phyloP scores from a whole-genome alignment of 2,113 vertebrate genomes.

The Bufo gargarizans region DNA sequence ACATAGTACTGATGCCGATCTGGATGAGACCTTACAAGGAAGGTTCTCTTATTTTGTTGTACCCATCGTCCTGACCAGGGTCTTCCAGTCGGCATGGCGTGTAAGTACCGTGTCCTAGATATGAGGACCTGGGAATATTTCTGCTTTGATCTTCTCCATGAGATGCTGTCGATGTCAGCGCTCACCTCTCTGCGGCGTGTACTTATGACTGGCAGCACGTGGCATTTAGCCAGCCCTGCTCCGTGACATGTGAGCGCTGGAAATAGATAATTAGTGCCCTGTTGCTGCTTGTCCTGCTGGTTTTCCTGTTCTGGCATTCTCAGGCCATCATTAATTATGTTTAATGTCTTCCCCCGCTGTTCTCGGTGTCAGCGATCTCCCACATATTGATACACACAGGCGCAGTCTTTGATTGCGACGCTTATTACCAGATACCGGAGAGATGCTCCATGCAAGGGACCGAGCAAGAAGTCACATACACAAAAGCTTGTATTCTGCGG shows the following conservation, averaged over 20 bases:
- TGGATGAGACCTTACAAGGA: no score
- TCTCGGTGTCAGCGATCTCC: constrained; percentile 52
- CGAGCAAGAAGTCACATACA: background rate
- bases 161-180: constrained; percentile 26
- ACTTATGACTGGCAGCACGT: constrained; percentile 32
- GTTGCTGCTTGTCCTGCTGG: constrained; percentile 49
- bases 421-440: constrained; percentile 1
- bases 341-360: constrained; percentile 56
- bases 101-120: no score
- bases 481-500: background rate
- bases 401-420: constrained; percentile 23
- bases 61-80: no score
- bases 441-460: background rate
- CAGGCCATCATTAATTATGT: constrained; percentile 56
- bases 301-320: constrained; percentile 57
- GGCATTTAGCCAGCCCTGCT: constrained; percentile 52
- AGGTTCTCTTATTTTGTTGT: no score
- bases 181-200: constrained; percentile 23
- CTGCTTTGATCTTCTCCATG: background rate
- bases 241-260: constrained; percentile 39
- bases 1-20: no score
- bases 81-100: no score
- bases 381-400: constrained; percentile 47
- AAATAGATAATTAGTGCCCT: constrained; percentile 53
- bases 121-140: background rate